Base-by-base conservation (phyloP, 2,888 invertebrate genomes). In the Sceliomorpha sp. region DNA sequence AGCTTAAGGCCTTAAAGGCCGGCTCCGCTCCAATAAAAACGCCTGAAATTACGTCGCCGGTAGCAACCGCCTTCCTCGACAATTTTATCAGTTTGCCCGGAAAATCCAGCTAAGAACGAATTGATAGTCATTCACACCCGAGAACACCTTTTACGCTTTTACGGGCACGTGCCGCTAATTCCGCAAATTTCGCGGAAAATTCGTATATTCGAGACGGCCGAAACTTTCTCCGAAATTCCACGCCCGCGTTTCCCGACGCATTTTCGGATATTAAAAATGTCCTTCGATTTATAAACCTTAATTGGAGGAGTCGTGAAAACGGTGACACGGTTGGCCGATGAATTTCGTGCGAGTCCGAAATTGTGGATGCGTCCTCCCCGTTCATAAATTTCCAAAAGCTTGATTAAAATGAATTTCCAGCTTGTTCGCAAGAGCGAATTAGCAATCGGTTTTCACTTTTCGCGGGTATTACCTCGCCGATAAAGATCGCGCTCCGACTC, bases 1-100 rank as follows among this genome's bases (percentile, higher is more conserved):
- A 84, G 85, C 84, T 86, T 82, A 84, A 80, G 76, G 80, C 75
- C 79, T 81, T 80, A 81, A 81, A 82, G 78, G 81, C 79, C 74
- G n/a, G 77, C 78, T 60, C 71, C 75, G 74, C 73, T 76, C 77
- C 79, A 79, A 84, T 85, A 82, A 85, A 85, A 85, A 82, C 78
- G 76, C 75, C 80, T 79, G 78, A 81, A 83, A 85, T 85, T 84
- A 82, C 82, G 77, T 75, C 75, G 78, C 72, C 74, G 66, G 59
- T 62, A 67, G 75, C 71, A 66, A 64, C 50, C 39, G 67, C 60
- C 62, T 48, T 63, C 48, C 42, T 62, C 62, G 58, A 56, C 71
- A 67, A 72, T 72, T 72, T 72, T 68, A 72, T 68, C 68, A 68
- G 64, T 58, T 56, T 50, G 63, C 44, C 59, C 42, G 45, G 29